Evolutionary conservation across 2,888 invertebrate genomes (phyloP), one percentile per base, ranked within the genome.

Genomic region (Polydrusus pterygomalis): DNA sequence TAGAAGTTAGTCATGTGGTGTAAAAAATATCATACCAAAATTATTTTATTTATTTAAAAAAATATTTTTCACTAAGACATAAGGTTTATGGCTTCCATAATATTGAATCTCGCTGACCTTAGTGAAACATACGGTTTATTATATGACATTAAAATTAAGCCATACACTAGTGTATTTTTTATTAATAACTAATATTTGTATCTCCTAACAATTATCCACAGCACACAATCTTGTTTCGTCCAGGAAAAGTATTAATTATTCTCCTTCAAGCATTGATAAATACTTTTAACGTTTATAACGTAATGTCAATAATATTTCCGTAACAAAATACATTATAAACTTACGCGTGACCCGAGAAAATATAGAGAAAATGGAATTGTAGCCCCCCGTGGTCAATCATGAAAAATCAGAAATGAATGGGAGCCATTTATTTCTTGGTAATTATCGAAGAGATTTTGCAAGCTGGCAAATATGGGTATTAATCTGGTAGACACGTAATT

Each of bases 341-440:
- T 34, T 25, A 73, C 20, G 67, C 67, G 73, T 73, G 73, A 65
- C 47, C 25, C 56, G 17, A 56, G 71, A 65, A 72, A 72, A 64
- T 72, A 64, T 18, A 45, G 71, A 60, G 65, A 65, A 73, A 73
- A 73, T 73, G 60, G 65, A 45, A 73, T 73, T 58, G 67, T 34
- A 56, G 38, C 67, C 73, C 67, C 65, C 73, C 49, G 70, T 45
- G 62, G 70, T 70, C 18, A 38, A 25, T 45, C 49, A 38, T 60
- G 43, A 62, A 70, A 70, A 70, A 70, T 60, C 15, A 34, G 25
- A 70, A 62, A 70, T 60, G 62, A 70, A 70, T 70, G 17, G 60
- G 49, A 62, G 62, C 62, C 51, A 62, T 62, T 62, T 70, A 20
- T 45, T 49, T 18, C 70, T 47, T 60, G 47, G 45, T 38, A 49